Evolutionary conservation across 2,113 vertebrate species (phyloP).

Genomic region (Sylvicapra grimmia): DNA sequence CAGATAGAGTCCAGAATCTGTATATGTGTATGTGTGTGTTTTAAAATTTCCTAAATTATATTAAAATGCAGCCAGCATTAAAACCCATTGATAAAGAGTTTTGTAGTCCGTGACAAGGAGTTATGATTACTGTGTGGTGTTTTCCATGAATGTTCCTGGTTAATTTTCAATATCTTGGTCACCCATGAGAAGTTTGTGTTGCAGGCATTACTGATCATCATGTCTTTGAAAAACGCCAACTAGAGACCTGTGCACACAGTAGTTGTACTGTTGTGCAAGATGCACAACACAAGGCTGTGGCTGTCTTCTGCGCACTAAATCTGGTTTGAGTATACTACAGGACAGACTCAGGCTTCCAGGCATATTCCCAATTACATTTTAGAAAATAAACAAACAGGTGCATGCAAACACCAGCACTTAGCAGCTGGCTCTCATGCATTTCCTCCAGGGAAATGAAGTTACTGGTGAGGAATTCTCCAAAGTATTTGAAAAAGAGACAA

Average conservation of each 20-base stretch:
- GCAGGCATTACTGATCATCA: not conserved
- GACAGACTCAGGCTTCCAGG: conserved; percentile 35
- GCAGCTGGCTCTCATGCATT: conserved; percentile 46
- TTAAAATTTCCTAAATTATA: not conserved
- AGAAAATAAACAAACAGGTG: conserved; percentile 66
- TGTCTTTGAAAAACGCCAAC: not conserved
- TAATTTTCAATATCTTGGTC: not conserved
- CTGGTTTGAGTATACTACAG: not conserved
- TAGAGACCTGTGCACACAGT: not conserved
- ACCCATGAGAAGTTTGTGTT: not conserved
- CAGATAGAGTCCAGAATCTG: not conserved
- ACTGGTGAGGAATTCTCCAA: not conserved
- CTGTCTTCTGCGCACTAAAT: conserved; percentile 8
- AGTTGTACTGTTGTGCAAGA: not conserved
- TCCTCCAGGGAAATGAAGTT: conserved; percentile 22
- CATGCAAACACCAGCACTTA: conserved; percentile 45
- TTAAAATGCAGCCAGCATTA: not conserved
- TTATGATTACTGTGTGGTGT: not conserved
- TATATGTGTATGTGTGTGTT: not conserved
- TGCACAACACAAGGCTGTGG: not conserved
- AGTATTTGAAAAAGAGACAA: not conserved
- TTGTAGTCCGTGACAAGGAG: not conserved
- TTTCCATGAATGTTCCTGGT: not conserved
- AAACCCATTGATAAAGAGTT: not conserved
- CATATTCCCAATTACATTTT: conserved; percentile 54